Evolutionary conservation across 2,113 vertebrate genomes (phyloP).

Genomic region (Dasyprocta punctata): DNA sequence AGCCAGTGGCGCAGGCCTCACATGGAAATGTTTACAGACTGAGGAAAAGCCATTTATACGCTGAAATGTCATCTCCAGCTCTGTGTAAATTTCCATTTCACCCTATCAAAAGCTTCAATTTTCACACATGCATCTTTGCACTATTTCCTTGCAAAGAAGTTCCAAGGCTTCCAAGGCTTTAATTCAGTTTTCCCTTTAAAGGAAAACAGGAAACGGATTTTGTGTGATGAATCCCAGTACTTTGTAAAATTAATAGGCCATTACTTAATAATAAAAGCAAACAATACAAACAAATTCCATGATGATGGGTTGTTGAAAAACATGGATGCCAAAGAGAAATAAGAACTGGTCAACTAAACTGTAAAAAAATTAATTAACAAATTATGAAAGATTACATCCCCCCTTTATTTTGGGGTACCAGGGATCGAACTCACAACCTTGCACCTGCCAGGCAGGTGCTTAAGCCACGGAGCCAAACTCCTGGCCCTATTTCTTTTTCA

Average conservation of each 20-base stretch:
- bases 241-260: not conserved
- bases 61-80: not conserved
- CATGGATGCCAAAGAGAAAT: not conserved
- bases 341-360: not conserved
- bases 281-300: not conserved
- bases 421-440: too few relatives aligned
- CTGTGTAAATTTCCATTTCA: not conserved
- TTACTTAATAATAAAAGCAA: not conserved
- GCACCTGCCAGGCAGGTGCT: too few relatives aligned
- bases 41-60: not conserved
- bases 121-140: not conserved
- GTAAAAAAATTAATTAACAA: not conserved
- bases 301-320: not conserved
- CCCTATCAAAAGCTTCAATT: not conserved
- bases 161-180: not conserved
- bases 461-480: too few relatives aligned
- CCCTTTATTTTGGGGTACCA: too few relatives aligned
- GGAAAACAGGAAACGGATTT: not conserved
- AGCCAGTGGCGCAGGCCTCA: not conserved
- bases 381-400: too few relatives aligned
- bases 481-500: too few relatives aligned
- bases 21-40: not conserved
- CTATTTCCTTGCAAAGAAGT: not conserved
- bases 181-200: not conserved
- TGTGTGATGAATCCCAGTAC: not conserved